A percentile compares a stretch with the other conserved stretches of the same genome.
phyloP scores from a whole-genome alignment of 2,888 invertebrate genomes.

The Marasmarcha lunaedactyla region DNA sequence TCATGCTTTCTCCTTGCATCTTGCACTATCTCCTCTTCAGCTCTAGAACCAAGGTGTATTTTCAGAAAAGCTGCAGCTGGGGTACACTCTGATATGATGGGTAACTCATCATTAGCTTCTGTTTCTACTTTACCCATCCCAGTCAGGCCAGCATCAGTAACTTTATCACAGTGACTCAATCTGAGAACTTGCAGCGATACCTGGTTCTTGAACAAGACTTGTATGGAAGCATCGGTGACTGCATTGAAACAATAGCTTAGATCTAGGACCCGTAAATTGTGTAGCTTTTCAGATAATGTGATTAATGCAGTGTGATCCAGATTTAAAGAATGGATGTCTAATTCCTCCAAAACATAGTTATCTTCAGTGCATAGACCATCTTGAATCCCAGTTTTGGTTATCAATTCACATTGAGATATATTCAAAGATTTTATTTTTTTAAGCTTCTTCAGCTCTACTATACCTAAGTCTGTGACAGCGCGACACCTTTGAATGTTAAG shows the following conservation, averaged over 20 bases:
- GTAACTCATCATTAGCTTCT: conserved; percentile 32
- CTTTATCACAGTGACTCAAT: conserved; percentile 75
- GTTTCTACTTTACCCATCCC: conserved; percentile 69
- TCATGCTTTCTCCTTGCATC: conserved; percentile 75
- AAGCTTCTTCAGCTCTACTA: conserved; percentile 64
- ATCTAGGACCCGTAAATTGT: conserved; percentile 71
- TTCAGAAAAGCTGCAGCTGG: conserved; percentile 24
- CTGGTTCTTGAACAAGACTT: conserved; percentile 76
- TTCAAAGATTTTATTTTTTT: conserved; percentile 70
- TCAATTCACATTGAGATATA: conserved; percentile 75
- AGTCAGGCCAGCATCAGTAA: conserved; percentile 79
- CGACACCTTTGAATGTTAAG: conserved; percentile 75
- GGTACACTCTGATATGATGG: conserved; percentile 31
- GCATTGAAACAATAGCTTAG: conserved; percentile 77
- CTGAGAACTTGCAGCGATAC: conserved; percentile 69
- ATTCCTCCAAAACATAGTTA: conserved; percentile 57
- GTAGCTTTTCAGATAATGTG: conserved; percentile 69
- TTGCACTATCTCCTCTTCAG: conserved; percentile 76
- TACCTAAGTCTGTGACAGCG: conserved; percentile 73
- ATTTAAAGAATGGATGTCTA: conserved; percentile 71
- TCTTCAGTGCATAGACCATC: conserved; percentile 67
- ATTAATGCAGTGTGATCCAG: conserved; percentile 74
- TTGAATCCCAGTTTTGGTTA: conserved; percentile 72
- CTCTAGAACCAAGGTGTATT: conserved; percentile 74
- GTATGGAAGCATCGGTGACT: conserved; percentile 77